These are phyloP conservation scores for Gryllus longicercus DNA, from an alignment of 2,888 invertebrate species.

Conservation along the genomic window DNA sequence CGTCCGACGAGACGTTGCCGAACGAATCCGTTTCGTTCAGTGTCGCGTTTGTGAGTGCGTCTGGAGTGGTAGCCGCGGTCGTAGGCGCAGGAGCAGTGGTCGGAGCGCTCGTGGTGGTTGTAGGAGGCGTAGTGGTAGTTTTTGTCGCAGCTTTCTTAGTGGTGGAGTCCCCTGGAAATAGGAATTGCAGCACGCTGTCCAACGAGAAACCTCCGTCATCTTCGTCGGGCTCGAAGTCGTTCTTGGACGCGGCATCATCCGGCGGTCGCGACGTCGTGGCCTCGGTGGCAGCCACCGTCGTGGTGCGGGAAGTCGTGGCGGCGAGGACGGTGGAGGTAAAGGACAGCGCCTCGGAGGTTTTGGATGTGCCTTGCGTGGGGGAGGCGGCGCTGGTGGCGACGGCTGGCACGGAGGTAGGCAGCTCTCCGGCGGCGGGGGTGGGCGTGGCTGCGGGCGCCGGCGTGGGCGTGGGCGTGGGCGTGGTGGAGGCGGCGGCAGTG, in stretches of 20 bases:
- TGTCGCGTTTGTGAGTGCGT: neutral
- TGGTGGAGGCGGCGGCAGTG: neutral
- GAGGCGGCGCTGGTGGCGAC: conserved; percentile 21
- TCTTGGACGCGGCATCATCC: conserved; percentile 28
- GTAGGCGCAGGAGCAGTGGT: neutral
- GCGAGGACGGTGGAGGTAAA: conserved; percentile 21
- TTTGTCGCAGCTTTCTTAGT: neutral
- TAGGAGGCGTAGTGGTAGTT: neutral
- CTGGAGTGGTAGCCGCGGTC: neutral
- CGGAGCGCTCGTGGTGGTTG: neutral
- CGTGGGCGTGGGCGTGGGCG: conserved; percentile 17
- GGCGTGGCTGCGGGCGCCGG: neutral
- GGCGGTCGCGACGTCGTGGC: neutral
- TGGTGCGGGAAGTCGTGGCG: neutral
- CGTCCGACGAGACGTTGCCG: neutral
- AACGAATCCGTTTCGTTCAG: neutral
- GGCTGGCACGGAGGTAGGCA: conserved; percentile 23
- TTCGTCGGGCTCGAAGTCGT: conserved; percentile 47
- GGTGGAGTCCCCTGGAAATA: conserved; percentile 53
- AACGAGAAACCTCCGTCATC: conserved; percentile 54
- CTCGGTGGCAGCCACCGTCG: neutral
- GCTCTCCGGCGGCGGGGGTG: conserved; percentile 26
- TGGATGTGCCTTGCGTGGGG: conserved; percentile 20
- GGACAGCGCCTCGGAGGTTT: conserved; percentile 23
- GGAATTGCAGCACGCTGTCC: conserved; percentile 59